Conservation (phyloP, 2,797 vertebrate species). For the Dipus sagitta region DNA sequence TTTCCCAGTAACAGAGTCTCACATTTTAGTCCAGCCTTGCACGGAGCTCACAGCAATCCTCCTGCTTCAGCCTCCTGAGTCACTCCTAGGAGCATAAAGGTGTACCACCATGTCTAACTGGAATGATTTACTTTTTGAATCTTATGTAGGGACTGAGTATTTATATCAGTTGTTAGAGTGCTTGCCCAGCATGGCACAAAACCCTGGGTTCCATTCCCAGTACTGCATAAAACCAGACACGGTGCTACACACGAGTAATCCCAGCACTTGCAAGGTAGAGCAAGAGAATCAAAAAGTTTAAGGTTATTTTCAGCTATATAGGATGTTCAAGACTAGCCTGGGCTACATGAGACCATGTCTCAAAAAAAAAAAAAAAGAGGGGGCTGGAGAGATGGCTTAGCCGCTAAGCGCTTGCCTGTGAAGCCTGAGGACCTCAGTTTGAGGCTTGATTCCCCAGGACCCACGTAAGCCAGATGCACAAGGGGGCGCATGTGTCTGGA, state of each 20-base stretch:
- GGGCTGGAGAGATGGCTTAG: no score
- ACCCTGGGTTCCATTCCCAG: not conserved
- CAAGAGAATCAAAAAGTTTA: not conserved
- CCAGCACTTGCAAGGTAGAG: not conserved
- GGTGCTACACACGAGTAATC: not conserved
- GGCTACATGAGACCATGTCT: not conserved
- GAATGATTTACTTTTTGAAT: not conserved
- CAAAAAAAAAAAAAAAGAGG: not conserved
- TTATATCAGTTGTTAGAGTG: not conserved
- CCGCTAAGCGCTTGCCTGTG: no score
- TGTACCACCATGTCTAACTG: not conserved
- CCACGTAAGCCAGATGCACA: no score
- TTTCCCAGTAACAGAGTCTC: not conserved
- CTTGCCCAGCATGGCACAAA: not conserved
- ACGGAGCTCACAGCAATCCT: not conserved
- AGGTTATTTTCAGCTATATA: not conserved
- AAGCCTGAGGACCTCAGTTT: no score
- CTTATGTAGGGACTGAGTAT: not conserved
- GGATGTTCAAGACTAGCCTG: not conserved
- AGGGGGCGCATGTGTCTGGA: no score
- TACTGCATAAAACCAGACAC: not conserved
- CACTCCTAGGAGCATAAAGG: not conserved
- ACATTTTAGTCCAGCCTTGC: not conserved
- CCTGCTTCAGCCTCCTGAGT: not conserved
- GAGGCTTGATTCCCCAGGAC: no score